Conservation (phyloP, 2,113 vertebrate species). For the Isichthys henryi region DNA sequence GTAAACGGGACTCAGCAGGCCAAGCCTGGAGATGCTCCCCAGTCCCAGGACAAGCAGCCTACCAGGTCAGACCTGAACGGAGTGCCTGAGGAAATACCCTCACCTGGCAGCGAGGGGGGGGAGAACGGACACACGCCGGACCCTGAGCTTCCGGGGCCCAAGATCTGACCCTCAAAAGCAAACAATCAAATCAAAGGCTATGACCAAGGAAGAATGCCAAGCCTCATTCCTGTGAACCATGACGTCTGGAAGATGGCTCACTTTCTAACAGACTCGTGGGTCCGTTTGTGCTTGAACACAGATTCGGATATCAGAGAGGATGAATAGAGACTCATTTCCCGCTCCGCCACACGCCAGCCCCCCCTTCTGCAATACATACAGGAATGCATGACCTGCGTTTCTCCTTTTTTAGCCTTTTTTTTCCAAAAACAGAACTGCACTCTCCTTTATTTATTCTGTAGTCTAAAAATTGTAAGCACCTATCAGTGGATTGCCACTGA, state of each 20-base stretch:
- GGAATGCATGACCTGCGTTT: constrained; percentile 72
- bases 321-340: constrained; percentile 24
- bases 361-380: constrained; percentile 62
- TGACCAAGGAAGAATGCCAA: constrained; percentile 38
- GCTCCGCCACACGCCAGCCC: constrained; percentile 33
- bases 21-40: constrained; percentile 39
- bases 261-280: constrained; percentile 23
- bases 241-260: constrained; percentile 33
- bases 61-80: constrained; percentile 69
- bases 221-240: constrained; percentile 31
- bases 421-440: constrained; percentile 47
- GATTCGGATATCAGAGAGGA: constrained; percentile 41
- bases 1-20: constrained; percentile 58
- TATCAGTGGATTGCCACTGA: constrained; percentile 23
- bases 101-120: constrained; percentile 49
- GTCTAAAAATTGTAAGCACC: constrained; percentile 52
- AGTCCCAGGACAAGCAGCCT: constrained; percentile 35
- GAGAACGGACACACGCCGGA: constrained; percentile 57
- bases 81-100: constrained; percentile 63
- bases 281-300: constrained; percentile 29
- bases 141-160: constrained; percentile 48
- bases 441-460: constrained; percentile 48
- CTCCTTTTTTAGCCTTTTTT: constrained; percentile 56
- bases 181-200: constrained; percentile 22
- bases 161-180: constrained; percentile 42